phyloP scores from a whole-genome alignment of 2,113 vertebrate species.

The Octodon degus region DNA sequence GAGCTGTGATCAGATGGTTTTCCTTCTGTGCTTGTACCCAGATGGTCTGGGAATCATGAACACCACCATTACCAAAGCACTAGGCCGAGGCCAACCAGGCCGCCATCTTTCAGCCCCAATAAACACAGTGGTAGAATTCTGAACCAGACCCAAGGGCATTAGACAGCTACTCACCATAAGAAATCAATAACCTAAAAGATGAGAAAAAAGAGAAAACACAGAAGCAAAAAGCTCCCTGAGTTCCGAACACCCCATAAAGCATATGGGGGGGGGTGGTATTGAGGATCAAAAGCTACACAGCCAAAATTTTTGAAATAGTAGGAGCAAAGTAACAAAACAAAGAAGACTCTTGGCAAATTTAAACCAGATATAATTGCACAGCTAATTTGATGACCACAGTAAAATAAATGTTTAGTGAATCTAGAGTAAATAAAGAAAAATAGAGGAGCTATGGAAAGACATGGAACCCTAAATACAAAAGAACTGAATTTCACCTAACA shows the following conservation, averaged over 20 bases:
- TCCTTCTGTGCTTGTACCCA: not conserved
- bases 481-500: not conserved
- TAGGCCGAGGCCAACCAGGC: not conserved
- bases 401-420: not conserved
- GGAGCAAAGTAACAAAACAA: not conserved
- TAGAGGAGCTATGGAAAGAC: not conserved
- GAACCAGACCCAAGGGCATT: not conserved
- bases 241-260: not conserved
- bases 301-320: not conserved
- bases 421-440: not conserved
- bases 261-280: not conserved
- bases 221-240: not conserved
- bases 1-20: not conserved
- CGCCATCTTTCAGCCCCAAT: not conserved
- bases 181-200: not conserved
- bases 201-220: not conserved
- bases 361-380: not conserved
- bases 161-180: not conserved
- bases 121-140: not conserved
- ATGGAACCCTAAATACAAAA: not conserved
- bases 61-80: not conserved
- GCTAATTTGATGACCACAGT: not conserved
- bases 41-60: not conserved
- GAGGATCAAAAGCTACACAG: not conserved
- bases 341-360: not conserved